These are phyloP conservation scores for Ceryle rudis DNA, from an alignment of 2,797 vertebrate genomes.

Conservation along the genomic window DNA sequence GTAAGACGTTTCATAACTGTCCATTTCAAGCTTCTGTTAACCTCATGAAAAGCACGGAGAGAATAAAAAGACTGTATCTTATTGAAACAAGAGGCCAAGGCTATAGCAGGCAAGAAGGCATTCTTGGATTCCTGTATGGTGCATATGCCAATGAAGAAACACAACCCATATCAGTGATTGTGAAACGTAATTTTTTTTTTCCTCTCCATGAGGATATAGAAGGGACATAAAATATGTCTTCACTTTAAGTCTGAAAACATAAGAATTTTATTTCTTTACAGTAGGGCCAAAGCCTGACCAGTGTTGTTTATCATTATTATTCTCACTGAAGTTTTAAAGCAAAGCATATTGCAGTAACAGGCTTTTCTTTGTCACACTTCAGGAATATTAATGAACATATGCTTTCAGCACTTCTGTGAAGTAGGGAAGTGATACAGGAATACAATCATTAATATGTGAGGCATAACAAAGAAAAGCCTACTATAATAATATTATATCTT, in stretches of 20 bases:
- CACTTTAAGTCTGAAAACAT: neutral
- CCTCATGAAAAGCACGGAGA: neutral
- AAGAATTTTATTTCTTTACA: neutral
- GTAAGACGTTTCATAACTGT: neutral
- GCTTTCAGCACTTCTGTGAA: conserved; percentile 11
- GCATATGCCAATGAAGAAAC: neutral
- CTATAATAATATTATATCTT: neutral
- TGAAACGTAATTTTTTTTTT: neutral
- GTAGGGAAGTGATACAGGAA: conserved; percentile 13
- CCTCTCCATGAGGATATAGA: neutral
- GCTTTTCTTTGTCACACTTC: conserved; percentile 29
- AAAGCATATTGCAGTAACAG: conserved; percentile 32
- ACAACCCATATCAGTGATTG: neutral
- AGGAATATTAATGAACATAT: conserved; percentile 46
- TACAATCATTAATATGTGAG: conserved; percentile 18
- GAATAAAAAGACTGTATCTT: neutral
- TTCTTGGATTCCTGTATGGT: neutral
- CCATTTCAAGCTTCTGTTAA: neutral
- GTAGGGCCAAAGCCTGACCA: neutral
- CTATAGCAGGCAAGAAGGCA: neutral
- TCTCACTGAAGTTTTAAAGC: conserved; percentile 25
- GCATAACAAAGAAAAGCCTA: conserved; percentile 19
- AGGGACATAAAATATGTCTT: neutral
- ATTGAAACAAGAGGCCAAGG: neutral
- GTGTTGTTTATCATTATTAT: conserved; percentile 41